Percentiles rank a stretch among this genome's conserved stretches.
phyloP scores from a whole-genome alignment of 2,113 vertebrate species.

The Grammomys dolichurus region DNA sequence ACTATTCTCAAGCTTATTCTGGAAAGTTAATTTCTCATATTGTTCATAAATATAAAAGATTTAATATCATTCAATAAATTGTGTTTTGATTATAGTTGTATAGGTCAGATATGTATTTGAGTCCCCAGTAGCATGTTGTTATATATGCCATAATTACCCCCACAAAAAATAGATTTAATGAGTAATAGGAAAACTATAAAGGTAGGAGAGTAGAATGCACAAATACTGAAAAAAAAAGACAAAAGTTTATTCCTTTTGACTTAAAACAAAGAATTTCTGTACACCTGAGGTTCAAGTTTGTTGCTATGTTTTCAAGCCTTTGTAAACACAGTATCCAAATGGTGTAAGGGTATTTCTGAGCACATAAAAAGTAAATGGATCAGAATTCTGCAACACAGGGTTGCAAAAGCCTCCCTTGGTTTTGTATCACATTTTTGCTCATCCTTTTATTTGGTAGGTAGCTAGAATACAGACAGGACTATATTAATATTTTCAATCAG shows the following conservation, averaged over 20 bases:
- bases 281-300: not conserved
- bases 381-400: not conserved
- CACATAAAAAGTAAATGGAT: not conserved
- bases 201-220: not conserved
- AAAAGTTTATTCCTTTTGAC: not conserved
- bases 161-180: not conserved
- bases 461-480: rapidly evolving
- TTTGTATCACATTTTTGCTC: not conserved
- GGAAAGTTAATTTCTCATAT: slow-evolving; percentile 26
- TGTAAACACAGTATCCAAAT: not conserved
- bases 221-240: not conserved
- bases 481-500: not conserved
- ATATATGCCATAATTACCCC: not conserved
- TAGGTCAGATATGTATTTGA: not conserved
- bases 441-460: not conserved
- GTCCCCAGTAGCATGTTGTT: slow-evolving; percentile 11
- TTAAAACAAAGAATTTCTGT: not conserved
- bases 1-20: slow-evolving; percentile 18
- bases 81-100: slow-evolving; percentile 20
- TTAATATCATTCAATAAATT: not conserved
- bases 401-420: not conserved
- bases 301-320: not conserved
- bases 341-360: not conserved
- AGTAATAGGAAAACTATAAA: not conserved
- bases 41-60: not conserved